phyloP scores from a whole-genome alignment of 1,140 invertebrate species.

The Drosophila simulans region DNA sequence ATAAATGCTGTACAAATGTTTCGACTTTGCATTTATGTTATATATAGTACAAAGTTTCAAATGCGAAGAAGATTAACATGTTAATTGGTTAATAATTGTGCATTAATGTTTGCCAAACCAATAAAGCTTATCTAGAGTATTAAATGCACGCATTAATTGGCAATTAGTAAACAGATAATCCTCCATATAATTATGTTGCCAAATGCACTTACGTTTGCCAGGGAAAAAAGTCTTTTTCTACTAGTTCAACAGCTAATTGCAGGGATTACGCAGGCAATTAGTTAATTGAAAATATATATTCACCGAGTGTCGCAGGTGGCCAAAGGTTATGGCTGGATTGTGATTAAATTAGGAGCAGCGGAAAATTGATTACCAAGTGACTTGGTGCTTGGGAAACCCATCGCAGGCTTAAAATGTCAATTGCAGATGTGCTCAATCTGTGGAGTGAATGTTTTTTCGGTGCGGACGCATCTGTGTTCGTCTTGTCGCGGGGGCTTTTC shows the following conservation, averaged over 20 bases:
- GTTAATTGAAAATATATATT: conserved; percentile 6
- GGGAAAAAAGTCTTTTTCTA: not conserved
- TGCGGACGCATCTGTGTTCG: conserved; percentile 14
- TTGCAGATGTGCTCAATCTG: conserved; percentile 26
- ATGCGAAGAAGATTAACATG: too few relatives aligned
- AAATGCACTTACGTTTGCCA: conserved; percentile 3
- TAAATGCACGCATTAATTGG: not conserved
- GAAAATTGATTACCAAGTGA: conserved; percentile 41
- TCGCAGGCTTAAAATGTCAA: conserved; percentile 43
- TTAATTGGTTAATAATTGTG: too few relatives aligned
- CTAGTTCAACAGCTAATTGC: not conserved
- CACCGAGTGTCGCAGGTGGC: conserved; percentile 22
- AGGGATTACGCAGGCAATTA: not conserved
- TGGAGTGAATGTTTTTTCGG: conserved; percentile 9
- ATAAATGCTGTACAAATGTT: not conserved
- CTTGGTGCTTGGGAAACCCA: conserved; percentile 11
- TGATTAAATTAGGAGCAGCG: conserved; percentile 21
- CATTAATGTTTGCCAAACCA: conserved; percentile 8
- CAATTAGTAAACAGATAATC: not conserved
- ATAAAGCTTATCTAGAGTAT: not conserved
- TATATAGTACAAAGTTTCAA: too few relatives aligned
- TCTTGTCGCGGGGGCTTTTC: conserved; percentile 9
- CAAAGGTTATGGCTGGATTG: conserved; percentile 7
- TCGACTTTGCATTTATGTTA: not conserved
- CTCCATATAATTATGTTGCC: too few relatives aligned